Evolutionary conservation across 1,140 invertebrate species (phyloP).

Genomic region (Ceratosolen solmsi): DNA sequence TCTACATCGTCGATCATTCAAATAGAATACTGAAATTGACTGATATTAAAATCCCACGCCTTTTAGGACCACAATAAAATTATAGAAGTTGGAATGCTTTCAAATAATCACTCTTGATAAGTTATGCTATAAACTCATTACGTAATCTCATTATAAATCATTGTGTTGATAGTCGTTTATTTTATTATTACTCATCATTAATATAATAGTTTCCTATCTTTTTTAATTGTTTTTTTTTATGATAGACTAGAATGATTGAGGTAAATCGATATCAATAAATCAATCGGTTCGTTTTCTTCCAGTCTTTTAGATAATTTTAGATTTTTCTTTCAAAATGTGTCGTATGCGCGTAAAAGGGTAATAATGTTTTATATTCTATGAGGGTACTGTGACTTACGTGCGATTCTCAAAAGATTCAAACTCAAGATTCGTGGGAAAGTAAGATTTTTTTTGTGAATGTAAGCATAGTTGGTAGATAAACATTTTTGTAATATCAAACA

Average conservation of each 20-base stretch:
- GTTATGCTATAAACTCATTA: too few species aligned
- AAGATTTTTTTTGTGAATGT: neutral
- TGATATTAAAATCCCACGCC: neutral
- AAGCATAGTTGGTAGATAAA: neutral
- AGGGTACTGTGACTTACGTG: neutral
- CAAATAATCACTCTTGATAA: too few species aligned
- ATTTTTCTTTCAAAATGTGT: constrained; percentile 20
- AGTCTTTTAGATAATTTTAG: too few species aligned
- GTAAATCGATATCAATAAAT: too few species aligned
- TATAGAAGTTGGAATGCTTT: neutral
- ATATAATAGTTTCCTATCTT: too few species aligned
- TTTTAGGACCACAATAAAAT: neutral
- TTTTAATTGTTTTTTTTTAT: too few species aligned
- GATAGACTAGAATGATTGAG: too few species aligned
- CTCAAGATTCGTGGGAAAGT: constrained; percentile 14
- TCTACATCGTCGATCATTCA: neutral
- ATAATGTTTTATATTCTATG: neutral
- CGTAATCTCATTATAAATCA: too few species aligned
- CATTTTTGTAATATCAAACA: neutral
- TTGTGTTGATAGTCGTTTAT: too few species aligned
- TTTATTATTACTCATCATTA: too few species aligned
- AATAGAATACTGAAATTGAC: neutral
- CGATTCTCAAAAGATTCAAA: neutral
- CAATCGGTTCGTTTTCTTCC: too few species aligned
- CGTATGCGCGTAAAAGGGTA: neutral